Evolutionary conservation across 2,888 invertebrate species (phyloP), one percentile per base, ranked within the genome.

Genomic region (Margaritifera margaritifera): DNA sequence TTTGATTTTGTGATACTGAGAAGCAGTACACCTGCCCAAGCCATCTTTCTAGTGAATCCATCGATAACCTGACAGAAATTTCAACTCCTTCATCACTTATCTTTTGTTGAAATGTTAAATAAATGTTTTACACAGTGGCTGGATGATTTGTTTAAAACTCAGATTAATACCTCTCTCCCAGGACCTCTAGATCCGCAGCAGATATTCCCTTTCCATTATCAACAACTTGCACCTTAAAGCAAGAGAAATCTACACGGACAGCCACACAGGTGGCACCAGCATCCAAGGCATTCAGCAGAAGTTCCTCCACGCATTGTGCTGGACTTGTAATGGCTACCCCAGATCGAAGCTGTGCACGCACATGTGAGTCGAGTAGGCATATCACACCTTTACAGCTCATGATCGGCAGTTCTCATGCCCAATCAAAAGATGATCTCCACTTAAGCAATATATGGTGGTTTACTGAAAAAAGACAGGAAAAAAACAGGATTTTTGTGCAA

Each of bases 161-260:
- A 22, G n/a, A 57, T 24, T 31, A 62, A 58, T 79, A 91, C 91
- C 91, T 92, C 77, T 91, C 88, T 20, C 94, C 95, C 62, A 94
- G 84, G 31, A 89, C 75, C 61, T 91, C 84, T 71, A 95, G 90
- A 84, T 93, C 92, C 42, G 89, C 83, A 79, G 90, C 88, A 4
- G 89, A 80, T 51, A 95, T 92, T 3, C 95, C 95, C 79, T 76
- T 80, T 2, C 95, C 95, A 91, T 95, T 94, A 86, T 95, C 95
- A 55, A 95, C 91, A 8, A 95, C 93, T 92, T 94, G 94, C 77
- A 95, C 91, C 77, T 91, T 92, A 80, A 91, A 92, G 72, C 92
- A 91, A 68, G 90, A 86, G 42, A 93, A 88, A 87, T 94, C 91
- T 31, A 95, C 86, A 82, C 94, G 91, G 64, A 95, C 91, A 25